Base-by-base conservation (phyloP, 2,888 invertebrate genomes). In the Dorcus parallelipipedus region DNA sequence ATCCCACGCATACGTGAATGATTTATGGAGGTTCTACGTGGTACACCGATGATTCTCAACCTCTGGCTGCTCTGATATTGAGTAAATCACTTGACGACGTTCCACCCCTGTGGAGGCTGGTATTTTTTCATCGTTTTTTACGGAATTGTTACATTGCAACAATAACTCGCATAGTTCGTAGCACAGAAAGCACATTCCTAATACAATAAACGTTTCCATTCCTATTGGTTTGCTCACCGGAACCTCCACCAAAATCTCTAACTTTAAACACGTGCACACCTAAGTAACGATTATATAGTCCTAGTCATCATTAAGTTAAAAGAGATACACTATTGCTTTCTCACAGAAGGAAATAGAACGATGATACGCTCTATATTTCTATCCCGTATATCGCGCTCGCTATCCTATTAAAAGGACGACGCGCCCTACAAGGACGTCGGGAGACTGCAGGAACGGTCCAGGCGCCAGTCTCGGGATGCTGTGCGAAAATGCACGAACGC, bases 171-270 rank as follows among this genome's bases (percentile, higher is more conserved):
- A 84, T 73, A 86, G 81, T 79, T 86, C 85, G 76, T 86, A 86
- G 72, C 86, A 85, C 73, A 86, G 79, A 76, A 86, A 82, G 80
- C 85, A 86, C 74, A 86, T 82, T 68, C 86, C 86, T 69, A 86
- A 80, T 71, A 86, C 82, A 73, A 86, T 79, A 73, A 86, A 84
- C 75, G 85, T 85, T 83, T 86, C 86, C 86, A 86, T 86, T 65
- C 60, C 70, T 49, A n/a, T 42, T 14, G 6, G 26, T 4, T 33
- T 33, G 26, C 26, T 33, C 26, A 33, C 26, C 26, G 26, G 26
- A 33, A 33, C 26, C 26, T 33, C 26, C 26, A 33, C 26, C 26
- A 33, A 33, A 33, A 33, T 33, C 26, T 33, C 26, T 33, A 33
- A 6, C 26, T 33, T 20, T 7, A 33, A 33, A 33, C 26, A 33